Evolutionary conservation across 1,140 invertebrate genomes (phyloP).

Genomic region (Trachymyrmex cornetzi): DNA sequence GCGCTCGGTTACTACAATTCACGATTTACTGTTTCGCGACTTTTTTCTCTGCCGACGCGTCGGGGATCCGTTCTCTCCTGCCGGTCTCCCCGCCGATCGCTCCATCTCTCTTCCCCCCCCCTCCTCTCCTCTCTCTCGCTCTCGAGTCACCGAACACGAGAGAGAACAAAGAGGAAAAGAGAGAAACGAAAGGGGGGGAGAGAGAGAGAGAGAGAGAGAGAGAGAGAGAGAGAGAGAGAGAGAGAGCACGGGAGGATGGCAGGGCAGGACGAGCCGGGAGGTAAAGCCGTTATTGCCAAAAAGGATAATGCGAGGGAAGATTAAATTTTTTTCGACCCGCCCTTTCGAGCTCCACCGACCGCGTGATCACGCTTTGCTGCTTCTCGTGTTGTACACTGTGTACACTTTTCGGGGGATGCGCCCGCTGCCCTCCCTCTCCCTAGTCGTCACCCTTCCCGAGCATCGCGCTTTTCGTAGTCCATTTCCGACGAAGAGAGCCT

Average conservation of each 20-base stretch:
- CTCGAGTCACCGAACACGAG: slow-evolving; percentile 25
- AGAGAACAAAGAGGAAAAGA: slow-evolving; percentile 26
- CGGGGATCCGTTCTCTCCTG: slow-evolving; percentile 58
- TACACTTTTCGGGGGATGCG: slow-evolving; percentile 64
- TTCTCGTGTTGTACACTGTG: slow-evolving; percentile 71
- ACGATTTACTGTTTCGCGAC: slow-evolving; percentile 81
- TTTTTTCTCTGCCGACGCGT: slow-evolving; percentile 68
- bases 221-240: slow-evolving; percentile 40
- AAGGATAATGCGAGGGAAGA: slow-evolving; percentile 79
- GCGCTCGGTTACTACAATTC: slow-evolving; percentile 78
- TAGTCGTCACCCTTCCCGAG: slow-evolving; percentile 43
- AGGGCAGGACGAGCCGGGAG: slow-evolving; percentile 61
- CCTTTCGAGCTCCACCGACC: slow-evolving; percentile 68
- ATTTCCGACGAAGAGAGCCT: slow-evolving; percentile 2
- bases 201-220: slow-evolving; percentile 10
- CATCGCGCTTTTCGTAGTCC: slow-evolving; percentile 42
- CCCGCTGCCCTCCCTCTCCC: background rate
- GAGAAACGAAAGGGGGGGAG: background rate
- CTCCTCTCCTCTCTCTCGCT: background rate
- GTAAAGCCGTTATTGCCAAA: slow-evolving; percentile 77
- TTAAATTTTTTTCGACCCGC: slow-evolving; percentile 76
- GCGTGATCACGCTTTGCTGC: slow-evolving; percentile 69
- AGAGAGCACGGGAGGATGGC: slow-evolving; percentile 19
- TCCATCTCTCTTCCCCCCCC: background rate
- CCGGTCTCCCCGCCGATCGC: background rate